A percentile compares a stretch with the other conserved stretches of the same genome.
phyloP scores from a whole-genome alignment of 2,888 invertebrate species.

The Cotesia congregata region DNA sequence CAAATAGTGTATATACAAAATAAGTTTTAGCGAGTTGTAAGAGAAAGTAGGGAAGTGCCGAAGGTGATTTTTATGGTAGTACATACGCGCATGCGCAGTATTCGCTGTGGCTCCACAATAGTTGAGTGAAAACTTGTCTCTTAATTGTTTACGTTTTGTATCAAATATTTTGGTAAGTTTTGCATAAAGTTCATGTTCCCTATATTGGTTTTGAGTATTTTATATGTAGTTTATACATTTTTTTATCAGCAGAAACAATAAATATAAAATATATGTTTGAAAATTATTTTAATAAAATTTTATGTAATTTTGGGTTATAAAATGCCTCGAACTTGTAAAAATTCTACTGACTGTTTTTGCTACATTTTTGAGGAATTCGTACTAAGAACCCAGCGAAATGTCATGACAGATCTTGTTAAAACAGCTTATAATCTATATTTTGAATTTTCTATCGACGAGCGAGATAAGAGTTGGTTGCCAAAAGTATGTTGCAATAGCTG shows the following conservation, averaged over 20 bases:
- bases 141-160: constrained; percentile 29
- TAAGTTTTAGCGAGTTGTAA: constrained; percentile 12
- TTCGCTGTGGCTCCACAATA: constrained; percentile 15
- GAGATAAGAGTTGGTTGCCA: constrained; percentile 11
- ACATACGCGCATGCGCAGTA: constrained; percentile 32
- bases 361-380: constrained; percentile 27
- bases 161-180: constrained; percentile 29
- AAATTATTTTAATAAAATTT: not conserved
- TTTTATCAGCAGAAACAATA: not conserved
- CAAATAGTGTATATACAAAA: constrained; percentile 14
- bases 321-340: constrained; percentile 20
- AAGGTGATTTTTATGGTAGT: constrained; percentile 23
- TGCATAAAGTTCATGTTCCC: constrained; percentile 17
- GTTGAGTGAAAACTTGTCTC: constrained; percentile 28
- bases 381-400: constrained; percentile 12
- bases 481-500: constrained; percentile 16
- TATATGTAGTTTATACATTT: constrained; percentile 19
- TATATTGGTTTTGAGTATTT: constrained; percentile 14
- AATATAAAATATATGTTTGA: not conserved
- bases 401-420: constrained; percentile 21
- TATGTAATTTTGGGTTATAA: too few relatives aligned
- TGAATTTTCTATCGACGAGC: constrained; percentile 22
- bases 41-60: constrained; percentile 19
- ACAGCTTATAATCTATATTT: constrained; percentile 23
- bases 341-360: constrained; percentile 17